Conservation (phyloP, 2,113 vertebrate species). For the Athene cunicularia region DNA sequence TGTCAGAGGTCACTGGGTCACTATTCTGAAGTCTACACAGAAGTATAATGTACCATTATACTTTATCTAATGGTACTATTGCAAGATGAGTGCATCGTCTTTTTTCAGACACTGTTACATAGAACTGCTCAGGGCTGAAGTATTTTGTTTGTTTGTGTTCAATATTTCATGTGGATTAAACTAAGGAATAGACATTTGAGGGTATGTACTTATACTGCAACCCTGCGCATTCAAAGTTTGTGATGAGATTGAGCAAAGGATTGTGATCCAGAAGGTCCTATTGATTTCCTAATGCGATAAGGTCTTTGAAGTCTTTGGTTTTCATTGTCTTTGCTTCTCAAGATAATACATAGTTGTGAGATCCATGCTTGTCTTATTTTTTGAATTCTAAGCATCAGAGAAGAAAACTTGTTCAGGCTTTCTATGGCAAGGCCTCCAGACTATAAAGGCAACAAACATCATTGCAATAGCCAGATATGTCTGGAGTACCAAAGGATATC, state of each 20-base stretch:
- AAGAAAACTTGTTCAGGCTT: neutral
- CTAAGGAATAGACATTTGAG: neutral
- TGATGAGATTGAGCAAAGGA: neutral
- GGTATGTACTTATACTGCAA: neutral
- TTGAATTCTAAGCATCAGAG: neutral
- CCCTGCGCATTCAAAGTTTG: no score
- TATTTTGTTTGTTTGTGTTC: neutral
- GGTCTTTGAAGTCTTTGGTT: neutral
- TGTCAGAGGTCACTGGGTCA: neutral
- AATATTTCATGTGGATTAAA: neutral
- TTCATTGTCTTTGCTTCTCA: neutral
- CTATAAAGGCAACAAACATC: neutral
- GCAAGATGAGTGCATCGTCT: fast-evolving
- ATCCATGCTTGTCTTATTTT: neutral
- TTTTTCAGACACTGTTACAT: neutral
- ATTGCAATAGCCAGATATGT: neutral
- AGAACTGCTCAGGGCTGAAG: neutral
- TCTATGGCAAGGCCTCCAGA: neutral
- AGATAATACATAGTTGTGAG: neutral
- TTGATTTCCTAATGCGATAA: neutral
- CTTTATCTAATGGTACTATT: neutral
- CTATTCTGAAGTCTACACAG: neutral
- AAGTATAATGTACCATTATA: neutral
- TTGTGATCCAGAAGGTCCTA: neutral
- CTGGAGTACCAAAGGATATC: neutral